Evolutionary conservation across 2,797 vertebrate species (phyloP), one percentile per base, ranked within the genome.

Genomic region (Craterocephalus amniculus): DNA sequence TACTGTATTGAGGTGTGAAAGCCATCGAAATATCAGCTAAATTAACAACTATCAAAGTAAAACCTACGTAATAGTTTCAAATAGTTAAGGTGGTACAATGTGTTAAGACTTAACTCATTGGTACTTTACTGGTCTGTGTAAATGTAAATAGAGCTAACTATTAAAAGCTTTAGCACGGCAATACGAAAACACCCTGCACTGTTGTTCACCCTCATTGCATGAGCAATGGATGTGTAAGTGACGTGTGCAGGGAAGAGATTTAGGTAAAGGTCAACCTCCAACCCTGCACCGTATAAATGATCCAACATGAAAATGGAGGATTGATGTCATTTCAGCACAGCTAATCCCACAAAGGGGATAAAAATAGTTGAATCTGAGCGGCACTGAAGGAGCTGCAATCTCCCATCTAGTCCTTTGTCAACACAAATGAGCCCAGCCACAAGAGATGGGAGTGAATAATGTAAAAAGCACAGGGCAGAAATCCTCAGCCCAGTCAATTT

Each of bases 361-460:
- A 87, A 89, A 88, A 85, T 87, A 90, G 84, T 80, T 67, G 70
- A 85, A 83, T 69, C 10, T 60, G 62, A 90, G 81, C 14, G 0
- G 49, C 63, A 70, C 49, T 45, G 75, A 67, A 54, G 22, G 59
- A 86, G 88, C 86, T 82, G 80, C 79, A 84, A 64, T 80, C 83
- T 79, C 45, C 73, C 73, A 81, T 87, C 83, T 80, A 75, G 76
- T 87, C 82, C 84, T 92, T 93, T 91, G 88, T 90, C 92, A 90
- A 91, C 86, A 91, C 80, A 90, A 88, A 92, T 88, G 89, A 90
- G 80, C 74, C 81, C 58, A 29, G 79, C 59, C 84, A 70, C 76
- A 80, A 81, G 86, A 90, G 86, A 87, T 59, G 72, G 67, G 79
- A 76, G 81, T 92, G 89, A 92, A 92, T 91, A 91, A 92, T 93